Conservation (phyloP, 1,140 invertebrate genomes). For the Drosophila athabasca region DNA sequence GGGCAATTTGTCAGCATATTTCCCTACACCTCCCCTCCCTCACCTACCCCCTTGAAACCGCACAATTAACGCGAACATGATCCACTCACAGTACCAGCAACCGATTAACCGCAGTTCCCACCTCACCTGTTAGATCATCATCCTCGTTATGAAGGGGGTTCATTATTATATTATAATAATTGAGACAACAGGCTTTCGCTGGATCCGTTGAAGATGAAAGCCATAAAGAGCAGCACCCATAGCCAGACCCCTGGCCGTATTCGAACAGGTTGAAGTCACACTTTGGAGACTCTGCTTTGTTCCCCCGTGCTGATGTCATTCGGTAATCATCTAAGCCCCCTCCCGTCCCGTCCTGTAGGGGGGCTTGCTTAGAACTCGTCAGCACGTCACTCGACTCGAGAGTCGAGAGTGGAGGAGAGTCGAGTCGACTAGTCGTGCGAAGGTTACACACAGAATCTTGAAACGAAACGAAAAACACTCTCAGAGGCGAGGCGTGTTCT, state of each 20-base stretch:
- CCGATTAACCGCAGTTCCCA: conserved; percentile 37
- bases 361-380: conserved; percentile 54
- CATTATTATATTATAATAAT: conserved; percentile 17
- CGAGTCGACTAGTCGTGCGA: conserved; percentile 28
- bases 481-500: conserved; percentile 58
- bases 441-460: conserved; percentile 64
- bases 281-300: conserved; percentile 42
- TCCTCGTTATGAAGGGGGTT: conserved; percentile 8
- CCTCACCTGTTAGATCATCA: conserved; percentile 6
- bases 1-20: conserved; percentile 53
- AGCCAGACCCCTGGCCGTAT: not conserved
- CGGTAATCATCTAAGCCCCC: conserved; percentile 61
- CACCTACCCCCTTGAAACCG: conserved; percentile 31
- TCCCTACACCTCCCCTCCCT: too few relatives aligned
- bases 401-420: not conserved
- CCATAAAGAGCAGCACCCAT: conserved; percentile 20
- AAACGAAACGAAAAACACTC: conserved; percentile 35
- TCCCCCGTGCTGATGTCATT: conserved; percentile 72
- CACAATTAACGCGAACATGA: conserved; percentile 40
- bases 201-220: conserved; percentile 33
- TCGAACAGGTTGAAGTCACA: conserved; percentile 21
- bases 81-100: conserved; percentile 41
- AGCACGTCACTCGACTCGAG: conserved; percentile 37
- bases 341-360: not conserved
- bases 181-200: conserved; percentile 47